These are phyloP conservation scores for Ranitomeya variabilis DNA, from an alignment of 2,113 vertebrate genomes.

Conservation along the genomic window DNA sequence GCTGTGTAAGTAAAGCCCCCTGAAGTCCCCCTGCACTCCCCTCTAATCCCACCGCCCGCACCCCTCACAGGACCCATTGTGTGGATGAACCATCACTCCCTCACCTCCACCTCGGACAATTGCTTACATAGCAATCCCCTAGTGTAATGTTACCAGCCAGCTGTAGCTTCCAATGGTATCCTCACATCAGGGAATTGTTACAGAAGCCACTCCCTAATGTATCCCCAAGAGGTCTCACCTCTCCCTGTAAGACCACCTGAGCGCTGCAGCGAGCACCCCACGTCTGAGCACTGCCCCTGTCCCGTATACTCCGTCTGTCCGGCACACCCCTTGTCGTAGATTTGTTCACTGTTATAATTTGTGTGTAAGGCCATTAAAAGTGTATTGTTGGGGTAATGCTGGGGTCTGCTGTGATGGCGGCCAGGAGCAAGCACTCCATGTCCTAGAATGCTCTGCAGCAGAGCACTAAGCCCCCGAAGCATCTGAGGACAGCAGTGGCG, in stretches of 20 bases:
- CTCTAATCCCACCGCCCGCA: background rate
- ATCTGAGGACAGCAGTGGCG: too few species aligned
- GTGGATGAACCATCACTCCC: background rate
- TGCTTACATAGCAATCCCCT: background rate
- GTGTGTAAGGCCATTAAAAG: background rate
- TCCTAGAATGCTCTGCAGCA: background rate
- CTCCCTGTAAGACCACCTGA: background rate
- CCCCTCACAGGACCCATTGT: constrained; percentile 5
- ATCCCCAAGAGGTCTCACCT: background rate
- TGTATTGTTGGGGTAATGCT: background rate
- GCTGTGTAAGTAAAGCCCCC: constrained; percentile 81
- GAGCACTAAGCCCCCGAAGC: too few species aligned
- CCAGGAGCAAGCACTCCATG: background rate
- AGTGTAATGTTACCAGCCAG: background rate
- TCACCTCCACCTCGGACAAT: background rate
- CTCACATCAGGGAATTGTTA: background rate
- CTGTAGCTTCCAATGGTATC: background rate
- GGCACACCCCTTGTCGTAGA: background rate
- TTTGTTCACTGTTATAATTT: background rate
- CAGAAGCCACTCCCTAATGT: background rate
- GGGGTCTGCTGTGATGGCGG: background rate
- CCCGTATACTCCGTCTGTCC: background rate
- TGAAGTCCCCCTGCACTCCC: background rate
- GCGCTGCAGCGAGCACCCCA: background rate
- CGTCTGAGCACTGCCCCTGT: background rate